Percentiles rank a stretch among this genome's conserved stretches.
phyloP scores from a whole-genome alignment of 2,113 vertebrate species.

The Psilopsiagon aurifrons region DNA sequence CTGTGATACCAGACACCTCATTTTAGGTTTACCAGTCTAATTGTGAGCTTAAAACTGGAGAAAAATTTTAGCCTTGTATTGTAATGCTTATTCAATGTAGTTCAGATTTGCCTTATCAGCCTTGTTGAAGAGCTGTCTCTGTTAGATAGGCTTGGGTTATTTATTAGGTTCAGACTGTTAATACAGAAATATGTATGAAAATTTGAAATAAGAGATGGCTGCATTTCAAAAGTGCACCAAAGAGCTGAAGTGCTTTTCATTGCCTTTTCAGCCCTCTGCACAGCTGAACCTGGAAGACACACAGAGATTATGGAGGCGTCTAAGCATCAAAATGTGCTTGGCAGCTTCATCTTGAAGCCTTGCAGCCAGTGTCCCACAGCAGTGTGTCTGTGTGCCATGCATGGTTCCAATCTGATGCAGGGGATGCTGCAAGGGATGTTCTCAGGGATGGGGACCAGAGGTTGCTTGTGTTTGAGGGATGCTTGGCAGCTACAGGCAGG shows the following conservation, averaged over 20 bases:
- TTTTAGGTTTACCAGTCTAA: neutral
- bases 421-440: neutral
- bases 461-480: neutral
- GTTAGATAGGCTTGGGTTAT: neutral
- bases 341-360: neutral
- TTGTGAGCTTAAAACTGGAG: neutral
- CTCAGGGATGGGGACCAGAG: fast-evolving
- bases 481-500: neutral
- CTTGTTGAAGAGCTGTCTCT: neutral
- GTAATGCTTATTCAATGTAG: neutral
- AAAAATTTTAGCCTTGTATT: neutral
- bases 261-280: neutral
- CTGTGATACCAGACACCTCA: neutral
- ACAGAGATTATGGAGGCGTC: neutral
- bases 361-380: neutral
- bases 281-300: neutral
- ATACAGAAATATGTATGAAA: neutral
- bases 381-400: neutral
- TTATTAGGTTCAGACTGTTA: neutral
- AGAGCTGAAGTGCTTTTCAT: neutral
- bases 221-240: neutral
- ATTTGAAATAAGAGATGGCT: neutral
- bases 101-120: neutral
- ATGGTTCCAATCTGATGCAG: neutral
- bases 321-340: neutral